These are phyloP conservation scores for Potamilus streckersoni DNA, from an alignment of 1,140 invertebrate species.

Conservation along the genomic window DNA sequence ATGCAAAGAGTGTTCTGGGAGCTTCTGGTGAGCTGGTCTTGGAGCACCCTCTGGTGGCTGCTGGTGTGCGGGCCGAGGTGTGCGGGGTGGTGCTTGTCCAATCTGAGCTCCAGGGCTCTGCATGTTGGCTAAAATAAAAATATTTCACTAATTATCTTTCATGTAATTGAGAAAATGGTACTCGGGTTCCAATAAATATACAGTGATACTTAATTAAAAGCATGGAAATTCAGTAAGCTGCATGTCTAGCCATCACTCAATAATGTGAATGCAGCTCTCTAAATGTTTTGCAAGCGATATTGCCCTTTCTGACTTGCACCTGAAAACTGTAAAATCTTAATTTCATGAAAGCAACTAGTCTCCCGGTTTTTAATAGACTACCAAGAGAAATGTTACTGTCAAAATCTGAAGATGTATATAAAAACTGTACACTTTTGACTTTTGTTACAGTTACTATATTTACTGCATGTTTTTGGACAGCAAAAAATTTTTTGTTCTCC, in stretches of 20 bases:
- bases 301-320: too few relatives aligned
- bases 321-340: too few relatives aligned
- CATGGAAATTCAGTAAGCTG: background rate
- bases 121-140: slow-evolving; percentile 3
- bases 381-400: too few relatives aligned
- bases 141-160: slow-evolving; percentile 3
- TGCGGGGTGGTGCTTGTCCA: background rate
- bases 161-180: background rate
- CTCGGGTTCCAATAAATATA: background rate
- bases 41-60: slow-evolving; percentile 10
- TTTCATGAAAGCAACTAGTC: too few relatives aligned
- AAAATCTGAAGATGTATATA: too few relatives aligned
- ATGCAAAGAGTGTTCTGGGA: slow-evolving; percentile 20
- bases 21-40: slow-evolving; percentile 40
- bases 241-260: background rate
- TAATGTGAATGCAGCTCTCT: too few relatives aligned
- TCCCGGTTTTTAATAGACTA: too few relatives aligned
- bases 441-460: too few relatives aligned
- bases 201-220: background rate
- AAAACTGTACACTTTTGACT: too few relatives aligned
- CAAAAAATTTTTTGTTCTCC: too few relatives aligned
- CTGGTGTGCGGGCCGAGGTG: slow-evolving; percentile 25
- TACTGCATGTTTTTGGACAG: too few relatives aligned
- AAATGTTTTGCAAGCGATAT: too few relatives aligned
- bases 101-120: slow-evolving; percentile 8